Base-by-base conservation (phyloP, 2,797 vertebrate species). In the Poeciliopsis turneri region DNA sequence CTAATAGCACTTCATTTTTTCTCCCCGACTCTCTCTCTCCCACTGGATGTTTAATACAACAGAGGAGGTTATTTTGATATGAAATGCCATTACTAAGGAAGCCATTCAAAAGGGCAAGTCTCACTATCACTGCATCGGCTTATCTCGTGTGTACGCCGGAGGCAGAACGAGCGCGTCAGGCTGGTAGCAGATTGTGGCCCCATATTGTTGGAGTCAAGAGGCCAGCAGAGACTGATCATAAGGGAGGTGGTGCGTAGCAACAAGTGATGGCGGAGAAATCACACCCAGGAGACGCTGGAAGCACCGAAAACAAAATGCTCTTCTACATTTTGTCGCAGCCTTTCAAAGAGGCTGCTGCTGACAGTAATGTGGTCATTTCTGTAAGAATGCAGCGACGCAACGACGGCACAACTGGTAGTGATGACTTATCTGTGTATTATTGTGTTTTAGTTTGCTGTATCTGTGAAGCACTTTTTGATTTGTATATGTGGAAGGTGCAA, bases 121-220 rank as follows among this genome's bases (percentile, higher is more conserved):
- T 75, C 69, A 33, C 79, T 66, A 76, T 10, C 84, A 76, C 82
- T 78, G 46, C 66, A 28, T 70, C 41, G 16, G 68, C 84, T 84
- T 78, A 74, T 75, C 74, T 77, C 33, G 57, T 83, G 53, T 83
- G 76, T 84, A 75, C 51, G 80, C 86, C 78, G 16, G 72, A 83
- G 89, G 88, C 81, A 68, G 79, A 83, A 83, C 78, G 69, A 86
- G 75, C 72, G 76, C 77, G 79, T 88, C 82, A 84, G 76, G 78
- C 82, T 78, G 78, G 57, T 80, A 81, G 86, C 87, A 87, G 88
- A 89, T 80, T 86, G 86, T 81, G 84, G 77, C 51, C 84, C 74
- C 86, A 86, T 83, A 86, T 86, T 89, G 86, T 81, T 76, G 73
- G 70, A 82, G 84, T 85, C 70, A 79, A 82, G 86, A 90, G 82